Base-by-base conservation (phyloP, 2,113 vertebrate species). In the Apaloderma vittatum region DNA sequence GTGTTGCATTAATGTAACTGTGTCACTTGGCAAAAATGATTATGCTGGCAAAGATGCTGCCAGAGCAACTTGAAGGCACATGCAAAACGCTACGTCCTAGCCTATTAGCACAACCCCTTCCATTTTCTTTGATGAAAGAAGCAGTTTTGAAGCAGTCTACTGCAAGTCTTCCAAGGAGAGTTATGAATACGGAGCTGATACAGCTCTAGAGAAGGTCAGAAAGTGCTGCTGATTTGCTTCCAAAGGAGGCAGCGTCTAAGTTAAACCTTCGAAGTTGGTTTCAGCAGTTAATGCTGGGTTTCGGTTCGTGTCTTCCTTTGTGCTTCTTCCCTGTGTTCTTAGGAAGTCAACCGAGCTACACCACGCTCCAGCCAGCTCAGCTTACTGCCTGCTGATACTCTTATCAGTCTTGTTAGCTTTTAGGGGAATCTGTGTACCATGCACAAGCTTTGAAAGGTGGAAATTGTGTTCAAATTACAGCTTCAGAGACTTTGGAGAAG, bases 1-100 rank as follows among this genome's bases (percentile, higher is more conserved):
- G 1, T 0, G 0, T 71, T 86, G 58, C 21, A 12, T 45, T 67
- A 34, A 23, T 62, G 3, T 12, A 74, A 62, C 16, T 2, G 22
- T 40, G 66, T 30, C 26, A 34, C 8, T 73, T 79, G 57, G 27
- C 58, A 65, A 51, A 63, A 59, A 15, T 20, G 3, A 17, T n/a
- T 36, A 11, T 26, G 6, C 8, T 45, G 66, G 29, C 18, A 49
- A 43, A 83, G 62, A 22, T n/a, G 15, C 77, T 77, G 80, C 84
- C 63, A 66, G 18, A 84, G 46, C 32, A 55, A 6, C 45, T 72
- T 65, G 58, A 16, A 79, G 63, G 46, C 55, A 49, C 11, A 1
- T 17, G 21, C 45, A 23, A 55, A 80, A 30, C 43, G 37, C 9
- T 51, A 0, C 0, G 0, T 72, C 62, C 36, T 45, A 34, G 15